phyloP scores from a whole-genome alignment of 2,113 vertebrate genomes.

The Cairina moschata region DNA sequence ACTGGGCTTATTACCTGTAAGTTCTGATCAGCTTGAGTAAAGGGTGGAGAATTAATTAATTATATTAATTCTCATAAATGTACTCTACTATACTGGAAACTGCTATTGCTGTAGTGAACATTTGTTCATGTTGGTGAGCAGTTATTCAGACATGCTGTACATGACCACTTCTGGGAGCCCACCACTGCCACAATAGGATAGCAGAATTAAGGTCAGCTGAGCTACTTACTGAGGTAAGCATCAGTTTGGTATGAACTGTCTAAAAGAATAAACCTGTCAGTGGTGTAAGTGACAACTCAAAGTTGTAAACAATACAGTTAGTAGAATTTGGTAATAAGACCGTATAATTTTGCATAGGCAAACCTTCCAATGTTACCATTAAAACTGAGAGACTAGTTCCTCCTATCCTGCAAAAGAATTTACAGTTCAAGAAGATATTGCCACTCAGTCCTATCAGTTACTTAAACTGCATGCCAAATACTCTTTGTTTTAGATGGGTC shows the following conservation, averaged over 20 bases:
- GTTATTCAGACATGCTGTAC: background rate
- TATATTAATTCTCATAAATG: background rate
- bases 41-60: background rate
- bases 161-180: background rate
- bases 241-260: background rate
- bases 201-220: background rate
- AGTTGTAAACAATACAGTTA: background rate
- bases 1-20: background rate
- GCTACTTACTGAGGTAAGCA: background rate
- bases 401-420: background rate
- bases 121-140: background rate
- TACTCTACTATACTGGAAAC: background rate
- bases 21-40: background rate
- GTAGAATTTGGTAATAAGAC: background rate
- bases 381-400: background rate
- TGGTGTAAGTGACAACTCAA: background rate
- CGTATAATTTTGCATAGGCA: background rate
- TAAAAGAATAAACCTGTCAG: background rate
- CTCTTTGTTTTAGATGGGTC: fast-evolving
- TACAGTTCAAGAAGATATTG: background rate
- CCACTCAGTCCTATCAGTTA: background rate
- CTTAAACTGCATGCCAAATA: background rate
- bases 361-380: background rate
- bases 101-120: background rate
- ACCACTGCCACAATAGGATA: background rate